Base-by-base conservation (phyloP, 2,888 invertebrate genomes). In the Rotaria socialis region DNA sequence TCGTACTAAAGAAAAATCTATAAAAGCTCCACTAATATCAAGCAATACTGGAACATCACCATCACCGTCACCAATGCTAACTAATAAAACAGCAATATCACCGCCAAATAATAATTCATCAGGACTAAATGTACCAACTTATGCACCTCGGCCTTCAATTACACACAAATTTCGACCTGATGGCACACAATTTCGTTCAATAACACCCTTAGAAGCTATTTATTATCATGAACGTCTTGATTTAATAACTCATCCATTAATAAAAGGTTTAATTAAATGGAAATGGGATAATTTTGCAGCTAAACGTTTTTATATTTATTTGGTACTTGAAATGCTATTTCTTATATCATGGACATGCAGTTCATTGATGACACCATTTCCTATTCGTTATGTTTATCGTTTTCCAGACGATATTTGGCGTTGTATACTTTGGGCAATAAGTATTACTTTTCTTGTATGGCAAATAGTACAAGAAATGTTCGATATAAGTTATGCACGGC, bases 251-350 rank as follows among this genome's bases (percentile, higher is more conserved):
- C 80, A 80, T 80, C 80, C 80, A 80, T 14, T 80, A 4, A 80
- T 80, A 47, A 80, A 80, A 80, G 80, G 80, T n/a, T 80, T 80
- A 80, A 80, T 80, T 16, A 80, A 80, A n/a, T 80, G 80, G 80
- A 80, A 80, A 80, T 80, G 80, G 80, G 80, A 80, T 47, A 80
- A n/a, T 47, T 80, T 47, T 47, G 80, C 80, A n/a, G 47, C 80
- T 5, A 22, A 24, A 80, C 80, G 47, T 80, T 80, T 80, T 47
- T 80, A 80, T 80, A 80, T 80, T 43, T 22, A 24, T 16, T 14
- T 80, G 7, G 24, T n/a, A 24, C n/a, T 80, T n/a, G 80, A 80
- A 47, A 10, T 80, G 0, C 24, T 80, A n/a, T 80, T 80, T 80
- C 47, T 80, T n/a, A 43, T 80, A 47, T 24, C 47, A 43, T 80